Percentiles rank a stretch among this genome's conserved stretches.
These are phyloP conservation scores for Balaenoptera acutorostrata DNA, from an alignment of 2,113 vertebrate species.

Conservation along the genomic window DNA sequence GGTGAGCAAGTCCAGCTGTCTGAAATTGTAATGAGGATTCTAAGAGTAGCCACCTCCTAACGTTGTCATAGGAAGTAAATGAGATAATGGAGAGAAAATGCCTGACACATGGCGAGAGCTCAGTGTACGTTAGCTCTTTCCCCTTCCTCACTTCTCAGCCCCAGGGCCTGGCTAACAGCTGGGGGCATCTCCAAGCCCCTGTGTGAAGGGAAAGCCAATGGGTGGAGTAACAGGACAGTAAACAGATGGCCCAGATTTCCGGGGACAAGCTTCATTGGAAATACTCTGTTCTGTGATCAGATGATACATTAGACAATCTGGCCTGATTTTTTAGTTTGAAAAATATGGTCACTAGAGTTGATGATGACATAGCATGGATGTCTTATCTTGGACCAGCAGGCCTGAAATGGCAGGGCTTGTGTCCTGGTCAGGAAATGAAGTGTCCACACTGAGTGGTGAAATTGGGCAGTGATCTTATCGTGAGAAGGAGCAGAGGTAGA, in stretches of 20 bases:
- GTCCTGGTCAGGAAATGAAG: background rate
- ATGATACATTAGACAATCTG: slow-evolving; percentile 39
- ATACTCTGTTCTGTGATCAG: slow-evolving; percentile 49
- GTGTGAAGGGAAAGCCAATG: slow-evolving; percentile 16
- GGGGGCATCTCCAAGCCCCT: slow-evolving; percentile 23
- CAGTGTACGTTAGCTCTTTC: slow-evolving; percentile 28
- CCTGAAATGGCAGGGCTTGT: background rate
- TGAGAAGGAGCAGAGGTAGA: background rate
- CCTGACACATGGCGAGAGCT: slow-evolving; percentile 39
- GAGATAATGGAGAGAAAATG: slow-evolving; percentile 52
- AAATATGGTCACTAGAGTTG: background rate
- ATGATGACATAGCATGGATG: background rate
- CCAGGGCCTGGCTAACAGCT: slow-evolving; percentile 49
- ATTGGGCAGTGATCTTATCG: background rate
- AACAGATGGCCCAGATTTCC: slow-evolving; percentile 56
- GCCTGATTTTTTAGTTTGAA: slow-evolving; percentile 25
- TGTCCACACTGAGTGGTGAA: background rate
- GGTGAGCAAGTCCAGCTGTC: slow-evolving; percentile 11
- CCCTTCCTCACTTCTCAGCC: slow-evolving; percentile 29
- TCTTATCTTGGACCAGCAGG: background rate
- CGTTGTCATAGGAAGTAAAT: slow-evolving; percentile 43
- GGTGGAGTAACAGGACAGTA: slow-evolving; percentile 35
- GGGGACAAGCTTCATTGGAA: slow-evolving; percentile 52
- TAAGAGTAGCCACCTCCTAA: slow-evolving; percentile 24
- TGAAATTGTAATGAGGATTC: slow-evolving; percentile 30